phyloP scores from a whole-genome alignment of 2,797 vertebrate species.

The Darevskia mixta region DNA sequence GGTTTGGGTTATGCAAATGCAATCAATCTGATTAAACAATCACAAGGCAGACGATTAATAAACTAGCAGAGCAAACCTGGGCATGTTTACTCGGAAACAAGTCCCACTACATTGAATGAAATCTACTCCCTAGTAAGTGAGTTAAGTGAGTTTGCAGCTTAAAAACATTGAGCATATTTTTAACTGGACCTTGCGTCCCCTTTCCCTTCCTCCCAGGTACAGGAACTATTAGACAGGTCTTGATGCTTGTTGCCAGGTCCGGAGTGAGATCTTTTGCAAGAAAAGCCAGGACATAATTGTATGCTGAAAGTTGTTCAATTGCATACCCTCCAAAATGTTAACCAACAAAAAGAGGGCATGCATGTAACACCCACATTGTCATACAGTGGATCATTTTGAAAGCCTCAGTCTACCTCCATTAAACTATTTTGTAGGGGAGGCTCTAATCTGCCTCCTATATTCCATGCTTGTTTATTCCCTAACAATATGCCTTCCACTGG shows the following conservation, averaged over 20 bases:
- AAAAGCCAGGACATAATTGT: background rate
- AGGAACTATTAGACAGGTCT: conserved; percentile 23
- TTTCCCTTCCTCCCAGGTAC: background rate
- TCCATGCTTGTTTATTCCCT: background rate
- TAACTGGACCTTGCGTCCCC: conserved; percentile 32
- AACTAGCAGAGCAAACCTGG: background rate
- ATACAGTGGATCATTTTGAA: background rate
- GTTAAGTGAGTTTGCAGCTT: background rate
- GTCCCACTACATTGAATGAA: background rate
- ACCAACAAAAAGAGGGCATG: background rate
- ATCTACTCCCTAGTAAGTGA: background rate
- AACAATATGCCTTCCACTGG: background rate
- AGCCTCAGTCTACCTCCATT: background rate
- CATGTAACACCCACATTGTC: background rate
- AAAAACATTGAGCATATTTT: conserved; percentile 29
- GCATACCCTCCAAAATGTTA: too few species aligned
- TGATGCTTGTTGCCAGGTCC: background rate
- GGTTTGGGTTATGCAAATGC: background rate
- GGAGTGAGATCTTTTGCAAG: background rate
- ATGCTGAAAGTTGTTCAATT: background rate
- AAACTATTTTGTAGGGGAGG: background rate
- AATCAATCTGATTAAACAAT: background rate
- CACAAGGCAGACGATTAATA: background rate
- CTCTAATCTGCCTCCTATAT: background rate
- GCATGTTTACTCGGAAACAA: background rate